Evolutionary conservation across 2,888 invertebrate genomes (phyloP).

Genomic region (Lycocerus yunnanus): DNA sequence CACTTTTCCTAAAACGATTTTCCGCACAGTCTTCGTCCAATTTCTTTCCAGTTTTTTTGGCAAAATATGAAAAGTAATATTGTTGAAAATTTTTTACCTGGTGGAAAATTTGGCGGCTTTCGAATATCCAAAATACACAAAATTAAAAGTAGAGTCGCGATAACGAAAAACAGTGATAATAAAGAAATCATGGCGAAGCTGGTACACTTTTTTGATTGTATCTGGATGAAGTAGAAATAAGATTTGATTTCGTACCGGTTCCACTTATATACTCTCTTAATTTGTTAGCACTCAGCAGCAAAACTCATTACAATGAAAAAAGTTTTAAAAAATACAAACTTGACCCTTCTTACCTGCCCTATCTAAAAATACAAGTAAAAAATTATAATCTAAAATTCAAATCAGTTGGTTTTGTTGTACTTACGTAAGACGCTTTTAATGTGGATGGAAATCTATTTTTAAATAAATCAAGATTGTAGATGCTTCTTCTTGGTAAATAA

Average conservation of each 20-base stretch:
- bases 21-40: no score
- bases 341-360: constrained; percentile 21
- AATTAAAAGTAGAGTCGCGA: background rate
- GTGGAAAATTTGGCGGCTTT: constrained; percentile 59
- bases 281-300: constrained; percentile 10
- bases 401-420: background rate
- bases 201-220: background rate
- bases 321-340: background rate
- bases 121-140: constrained; percentile 38
- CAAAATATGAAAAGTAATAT: no score
- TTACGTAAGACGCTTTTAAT: background rate
- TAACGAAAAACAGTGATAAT: background rate
- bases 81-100: constrained; percentile 53
- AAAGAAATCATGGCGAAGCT: background rate
- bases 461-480: no score
- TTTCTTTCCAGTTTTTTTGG: no score
- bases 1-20: no score
- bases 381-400: constrained; percentile 8
- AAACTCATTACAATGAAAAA: constrained; percentile 17
- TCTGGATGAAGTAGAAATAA: background rate
- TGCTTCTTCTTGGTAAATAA: no score
- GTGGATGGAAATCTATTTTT: background rate
- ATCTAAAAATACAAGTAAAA: constrained; percentile 19
- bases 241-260: constrained; percentile 19
- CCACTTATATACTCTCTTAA: constrained; percentile 16